Conservation (phyloP, 1,140 invertebrate species). For the Camponotus floridanus region DNA sequence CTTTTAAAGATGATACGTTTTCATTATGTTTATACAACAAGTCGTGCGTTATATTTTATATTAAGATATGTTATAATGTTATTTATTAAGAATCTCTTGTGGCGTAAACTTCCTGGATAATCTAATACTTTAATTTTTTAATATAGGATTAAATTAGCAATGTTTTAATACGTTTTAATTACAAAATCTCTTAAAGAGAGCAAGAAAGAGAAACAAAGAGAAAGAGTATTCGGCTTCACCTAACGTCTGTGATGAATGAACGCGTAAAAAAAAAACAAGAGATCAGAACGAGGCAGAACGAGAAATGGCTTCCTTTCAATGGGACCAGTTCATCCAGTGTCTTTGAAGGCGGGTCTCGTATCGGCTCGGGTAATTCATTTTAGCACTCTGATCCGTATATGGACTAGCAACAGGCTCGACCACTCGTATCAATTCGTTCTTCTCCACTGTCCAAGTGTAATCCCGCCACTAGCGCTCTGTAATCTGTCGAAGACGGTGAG, state of each 20-base stretch:
- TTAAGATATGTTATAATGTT: no score
- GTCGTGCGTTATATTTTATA: no score
- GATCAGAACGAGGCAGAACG: constrained; percentile 52
- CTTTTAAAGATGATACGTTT: not conserved
- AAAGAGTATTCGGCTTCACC: no score
- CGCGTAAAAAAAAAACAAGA: constrained; percentile 69
- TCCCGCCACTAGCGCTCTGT: constrained; percentile 44
- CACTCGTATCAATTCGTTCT: constrained; percentile 69
- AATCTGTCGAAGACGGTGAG: constrained; percentile 24
- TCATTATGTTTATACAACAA: no score
- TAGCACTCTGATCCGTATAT: constrained; percentile 68
- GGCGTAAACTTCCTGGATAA: no score
- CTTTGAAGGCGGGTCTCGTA: constrained; percentile 68
- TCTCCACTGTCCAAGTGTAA: constrained; percentile 39
- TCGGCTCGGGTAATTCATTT: constrained; percentile 74
- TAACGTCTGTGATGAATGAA: constrained; percentile 78
- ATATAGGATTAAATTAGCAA: not conserved
- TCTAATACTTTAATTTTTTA: not conserved
- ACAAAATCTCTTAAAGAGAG: constrained; percentile 2
- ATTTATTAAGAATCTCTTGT: no score
- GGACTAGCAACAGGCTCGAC: constrained; percentile 66
- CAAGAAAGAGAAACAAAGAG: not conserved
- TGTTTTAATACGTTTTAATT: not conserved
- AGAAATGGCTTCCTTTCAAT: constrained; percentile 72
- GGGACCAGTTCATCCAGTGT: constrained; percentile 73